Percentiles rank a stretch among this genome's conserved stretches.
Evolutionary conservation across 2,797 vertebrate species (phyloP).

Genomic region (Peromyscus aztecus): DNA sequence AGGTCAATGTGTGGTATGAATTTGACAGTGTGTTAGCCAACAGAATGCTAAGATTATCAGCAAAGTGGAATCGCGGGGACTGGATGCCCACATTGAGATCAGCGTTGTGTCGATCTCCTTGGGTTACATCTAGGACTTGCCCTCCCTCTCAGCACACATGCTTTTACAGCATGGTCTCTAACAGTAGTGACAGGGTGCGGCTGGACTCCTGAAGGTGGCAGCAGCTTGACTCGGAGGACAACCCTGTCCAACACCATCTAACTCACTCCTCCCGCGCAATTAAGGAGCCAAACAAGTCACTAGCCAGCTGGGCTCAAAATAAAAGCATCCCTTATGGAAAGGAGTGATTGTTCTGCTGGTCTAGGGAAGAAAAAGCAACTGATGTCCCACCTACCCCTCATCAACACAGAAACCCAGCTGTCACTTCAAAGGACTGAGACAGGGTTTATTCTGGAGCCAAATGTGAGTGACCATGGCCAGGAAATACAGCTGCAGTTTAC

Average conservation of each 20-base stretch:
- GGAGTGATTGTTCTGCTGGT: neutral
- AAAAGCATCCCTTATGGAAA: neutral
- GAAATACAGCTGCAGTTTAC: no score
- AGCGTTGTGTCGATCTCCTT: neutral
- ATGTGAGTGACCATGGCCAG: neutral
- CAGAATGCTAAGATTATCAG: neutral
- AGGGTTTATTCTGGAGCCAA: neutral
- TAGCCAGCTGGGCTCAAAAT: neutral
- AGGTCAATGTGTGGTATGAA: neutral
- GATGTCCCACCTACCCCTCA: neutral
- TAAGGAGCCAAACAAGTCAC: neutral
- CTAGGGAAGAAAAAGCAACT: neutral
- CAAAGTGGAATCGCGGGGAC: neutral
- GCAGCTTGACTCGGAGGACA: neutral
- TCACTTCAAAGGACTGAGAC: neutral
- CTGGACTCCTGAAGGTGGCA: neutral
- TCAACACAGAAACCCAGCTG: neutral
- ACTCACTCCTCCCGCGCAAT: neutral
- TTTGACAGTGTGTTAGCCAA: conserved; percentile 34
- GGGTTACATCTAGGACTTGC: neutral
- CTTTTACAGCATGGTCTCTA: neutral
- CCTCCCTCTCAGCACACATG: neutral
- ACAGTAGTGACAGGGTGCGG: neutral
- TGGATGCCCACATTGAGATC: neutral
- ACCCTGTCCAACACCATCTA: neutral